Base-by-base conservation (phyloP, 2,797 vertebrate genomes). In the Acestrorhynchus altus region DNA sequence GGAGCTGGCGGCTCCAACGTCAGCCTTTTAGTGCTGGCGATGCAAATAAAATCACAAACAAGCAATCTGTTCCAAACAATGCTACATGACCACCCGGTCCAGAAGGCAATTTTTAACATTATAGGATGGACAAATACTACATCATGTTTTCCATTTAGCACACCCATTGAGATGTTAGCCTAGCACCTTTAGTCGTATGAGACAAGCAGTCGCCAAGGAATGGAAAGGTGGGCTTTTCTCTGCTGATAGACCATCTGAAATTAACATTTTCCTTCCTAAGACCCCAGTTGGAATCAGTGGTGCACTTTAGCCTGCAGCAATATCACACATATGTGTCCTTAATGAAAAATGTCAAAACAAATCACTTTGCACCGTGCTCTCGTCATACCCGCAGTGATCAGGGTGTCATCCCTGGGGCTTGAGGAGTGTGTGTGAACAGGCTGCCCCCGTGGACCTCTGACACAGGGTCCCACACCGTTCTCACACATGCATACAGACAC, bases 401-500 rank as follows among this genome's bases (percentile, higher is more conserved):
- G 76, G 69, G 78, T 86, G 81, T 76, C 76, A 83, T 81, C 81
- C 70, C 74, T 49, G 6, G 56, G 81, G 66, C 75, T 65, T 35
- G 81, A 76, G 72, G 59, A 74, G 83, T 85, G 84, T 89, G 86
- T 94, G 93, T 92, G 93, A 94, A 94, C 90, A 92, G 82, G 76
- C 84, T 92, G 92, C 89, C 92, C 93, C 90, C 81, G 81, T 87
- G 89, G 91, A 94, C 93, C 93, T 91, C 87, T 88, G 87, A 91
- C 94, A 91, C 90, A 86, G 60, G 79, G 83, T 86, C 81, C 74
- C 68, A 52, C 63, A 64, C 35, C 61, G 39, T 61, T 46, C 71
- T 47, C 73, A 72, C 63, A 84, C 79, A 84, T 74, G 64, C 73
- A 79, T 76, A 81, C 77, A 79, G 68, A 77, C 66, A 84, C 79